A percentile compares a stretch with the other conserved stretches of the same genome.
These are phyloP conservation scores for Scaptomyza reducta DNA, from an alignment of 2,888 invertebrate genomes.

Conservation along the genomic window DNA sequence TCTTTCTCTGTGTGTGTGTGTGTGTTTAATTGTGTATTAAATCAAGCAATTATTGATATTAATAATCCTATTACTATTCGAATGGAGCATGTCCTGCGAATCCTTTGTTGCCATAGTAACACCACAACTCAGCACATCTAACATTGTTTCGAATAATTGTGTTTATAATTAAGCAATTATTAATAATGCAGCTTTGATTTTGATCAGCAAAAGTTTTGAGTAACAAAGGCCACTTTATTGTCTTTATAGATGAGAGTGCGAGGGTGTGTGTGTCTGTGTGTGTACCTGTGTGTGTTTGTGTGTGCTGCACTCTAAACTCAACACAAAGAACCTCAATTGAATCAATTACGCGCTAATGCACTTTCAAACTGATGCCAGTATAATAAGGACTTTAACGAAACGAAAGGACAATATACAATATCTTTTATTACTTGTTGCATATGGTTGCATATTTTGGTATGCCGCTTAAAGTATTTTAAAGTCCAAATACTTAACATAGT, in stretches of 20 bases:
- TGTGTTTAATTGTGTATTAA: not conserved
- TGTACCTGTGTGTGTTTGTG: constrained; percentile 12
- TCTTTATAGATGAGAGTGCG: not conserved
- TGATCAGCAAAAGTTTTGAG: too few relatives aligned
- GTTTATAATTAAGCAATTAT: too few relatives aligned
- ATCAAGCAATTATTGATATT: not conserved
- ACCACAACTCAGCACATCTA: too few relatives aligned
- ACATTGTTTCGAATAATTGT: too few relatives aligned
- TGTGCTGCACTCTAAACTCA: constrained; percentile 1
- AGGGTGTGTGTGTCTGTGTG: constrained; percentile 4
- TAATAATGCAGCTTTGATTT: not conserved
- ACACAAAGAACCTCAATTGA: constrained; percentile 48
- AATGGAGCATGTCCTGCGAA: too few relatives aligned
- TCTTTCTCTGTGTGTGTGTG: too few relatives aligned
- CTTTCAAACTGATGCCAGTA: constrained; percentile 45
- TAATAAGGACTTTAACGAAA: constrained; percentile 29
- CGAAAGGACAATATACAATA: not conserved
- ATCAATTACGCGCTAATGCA: constrained; percentile 62
- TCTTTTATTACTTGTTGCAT: constrained; percentile 6
- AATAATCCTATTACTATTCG: not conserved
- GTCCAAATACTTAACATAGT: not conserved
- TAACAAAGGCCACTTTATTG: not conserved
- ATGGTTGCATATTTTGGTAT: not conserved
- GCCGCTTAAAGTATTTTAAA: constrained; percentile 2
- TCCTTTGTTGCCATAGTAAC: too few relatives aligned